Evolutionary conservation across 2,113 vertebrate genomes (phyloP).

Genomic region (Vidua chalybeata): DNA sequence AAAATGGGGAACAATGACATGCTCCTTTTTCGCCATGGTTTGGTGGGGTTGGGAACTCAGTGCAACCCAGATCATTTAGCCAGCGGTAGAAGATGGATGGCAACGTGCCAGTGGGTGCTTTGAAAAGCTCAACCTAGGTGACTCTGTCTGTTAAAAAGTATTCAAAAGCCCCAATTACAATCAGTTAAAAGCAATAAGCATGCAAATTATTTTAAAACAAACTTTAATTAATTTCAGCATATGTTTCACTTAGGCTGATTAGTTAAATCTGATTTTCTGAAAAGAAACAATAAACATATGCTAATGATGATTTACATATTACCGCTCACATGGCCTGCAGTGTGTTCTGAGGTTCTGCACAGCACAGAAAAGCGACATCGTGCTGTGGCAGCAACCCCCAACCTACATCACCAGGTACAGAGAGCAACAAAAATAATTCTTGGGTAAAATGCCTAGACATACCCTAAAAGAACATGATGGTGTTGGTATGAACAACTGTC

Average conservation of each 20-base stretch:
- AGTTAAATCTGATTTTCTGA: slow-evolving; percentile 66
- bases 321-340: slow-evolving; percentile 13
- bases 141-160: slow-evolving; percentile 36
- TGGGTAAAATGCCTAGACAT: not conserved
- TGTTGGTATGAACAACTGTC: not conserved
- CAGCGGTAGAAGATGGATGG: not conserved
- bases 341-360: not conserved
- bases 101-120: not conserved
- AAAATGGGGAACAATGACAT: not conserved
- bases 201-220: slow-evolving; percentile 70
- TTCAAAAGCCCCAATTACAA: slow-evolving; percentile 49
- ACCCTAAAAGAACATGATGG: not conserved
- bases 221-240: slow-evolving; percentile 72
- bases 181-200: slow-evolving; percentile 64
- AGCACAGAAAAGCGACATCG: not conserved
- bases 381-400: not conserved
- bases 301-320: slow-evolving; percentile 68
- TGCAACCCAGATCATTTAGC: not conserved
- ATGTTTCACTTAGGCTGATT: slow-evolving; percentile 66
- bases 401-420: not conserved
- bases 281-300: slow-evolving; percentile 71
- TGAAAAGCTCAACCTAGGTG: slow-evolving; percentile 31
- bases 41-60: not conserved
- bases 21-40: not conserved
- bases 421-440: not conserved